Percentiles rank a stretch among this genome's conserved stretches.
Conservation (phyloP, 2,113 vertebrate genomes). For the Mastomys natalensis region DNA sequence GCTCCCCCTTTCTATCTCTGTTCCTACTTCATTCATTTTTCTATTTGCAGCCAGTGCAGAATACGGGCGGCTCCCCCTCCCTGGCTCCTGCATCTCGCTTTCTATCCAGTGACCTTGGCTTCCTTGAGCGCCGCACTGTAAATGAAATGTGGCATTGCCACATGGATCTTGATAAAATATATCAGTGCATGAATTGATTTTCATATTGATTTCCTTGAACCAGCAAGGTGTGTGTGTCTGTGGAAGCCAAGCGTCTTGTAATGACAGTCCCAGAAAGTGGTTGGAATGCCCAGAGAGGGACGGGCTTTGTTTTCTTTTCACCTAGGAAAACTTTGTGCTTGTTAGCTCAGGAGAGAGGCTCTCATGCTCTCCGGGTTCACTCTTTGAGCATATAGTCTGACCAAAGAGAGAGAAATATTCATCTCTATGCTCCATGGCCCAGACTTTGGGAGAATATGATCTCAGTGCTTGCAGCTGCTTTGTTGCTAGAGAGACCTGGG, state of each 20-base stretch:
- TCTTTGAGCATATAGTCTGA: neutral
- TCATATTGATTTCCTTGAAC: constrained; percentile 73
- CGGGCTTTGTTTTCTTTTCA: constrained; percentile 14
- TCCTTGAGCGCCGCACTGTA: constrained; percentile 50
- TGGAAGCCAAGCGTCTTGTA: constrained; percentile 15
- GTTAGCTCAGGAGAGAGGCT: neutral
- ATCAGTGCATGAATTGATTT: constrained; percentile 83
- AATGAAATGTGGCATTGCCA: constrained; percentile 80
- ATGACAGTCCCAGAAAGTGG: constrained; percentile 21
- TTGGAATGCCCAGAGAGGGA: neutral
- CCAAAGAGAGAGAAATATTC: neutral
- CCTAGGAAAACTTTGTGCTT: constrained; percentile 55
- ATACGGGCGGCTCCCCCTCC: constrained; percentile 9
- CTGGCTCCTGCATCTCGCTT: neutral
- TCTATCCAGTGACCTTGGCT: constrained; percentile 81
- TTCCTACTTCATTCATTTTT: constrained; percentile 80
- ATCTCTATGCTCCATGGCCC: neutral
- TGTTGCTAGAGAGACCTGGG: neutral
- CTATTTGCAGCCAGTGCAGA: constrained; percentile 78
- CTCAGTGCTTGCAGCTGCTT: neutral
- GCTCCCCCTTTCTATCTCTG: constrained; percentile 72
- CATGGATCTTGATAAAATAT: constrained; percentile 82
- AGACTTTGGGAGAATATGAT: neutral
- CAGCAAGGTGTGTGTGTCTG: neutral
- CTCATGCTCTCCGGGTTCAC: neutral